Evolutionary conservation across 2,113 vertebrate species (phyloP).

Genomic region (Apteryx owenii): DNA sequence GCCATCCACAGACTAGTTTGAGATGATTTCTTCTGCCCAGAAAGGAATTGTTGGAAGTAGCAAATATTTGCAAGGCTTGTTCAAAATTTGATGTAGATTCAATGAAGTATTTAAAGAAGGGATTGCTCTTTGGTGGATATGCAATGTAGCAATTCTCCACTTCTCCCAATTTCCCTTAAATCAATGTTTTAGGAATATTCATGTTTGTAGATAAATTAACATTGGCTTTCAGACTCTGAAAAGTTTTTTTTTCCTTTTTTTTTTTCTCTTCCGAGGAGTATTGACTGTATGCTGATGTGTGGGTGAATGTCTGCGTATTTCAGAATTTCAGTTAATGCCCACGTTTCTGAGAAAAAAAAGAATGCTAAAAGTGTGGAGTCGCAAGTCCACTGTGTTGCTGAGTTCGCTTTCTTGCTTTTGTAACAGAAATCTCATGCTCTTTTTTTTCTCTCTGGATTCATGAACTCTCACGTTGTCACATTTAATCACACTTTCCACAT

Average conservation of each 20-base stretch:
- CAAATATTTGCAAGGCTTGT: background rate
- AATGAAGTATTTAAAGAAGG: background rate
- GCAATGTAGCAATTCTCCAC: background rate
- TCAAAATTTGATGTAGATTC: background rate
- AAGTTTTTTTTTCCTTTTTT: background rate
- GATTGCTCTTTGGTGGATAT: background rate
- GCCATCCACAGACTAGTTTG: background rate
- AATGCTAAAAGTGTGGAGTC: background rate
- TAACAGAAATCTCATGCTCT: background rate
- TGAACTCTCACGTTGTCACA: constrained; percentile 2
- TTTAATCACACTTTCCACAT: background rate
- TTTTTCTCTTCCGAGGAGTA: background rate
- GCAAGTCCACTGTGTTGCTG: background rate
- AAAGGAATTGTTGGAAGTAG: background rate
- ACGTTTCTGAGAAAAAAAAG: background rate
- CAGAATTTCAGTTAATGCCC: background rate
- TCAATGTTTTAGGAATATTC: background rate
- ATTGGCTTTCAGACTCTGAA: background rate
- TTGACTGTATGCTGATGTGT: background rate
- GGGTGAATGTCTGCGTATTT: background rate
- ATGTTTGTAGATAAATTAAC: background rate
- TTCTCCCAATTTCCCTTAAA: background rate
- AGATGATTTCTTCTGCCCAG: background rate
- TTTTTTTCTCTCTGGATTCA: background rate
- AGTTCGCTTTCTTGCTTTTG: background rate